Percentiles rank a stretch among this genome's conserved stretches.
Evolutionary conservation across 2,113 vertebrate species (phyloP).

Genomic region (Lepidothrix coronata): DNA sequence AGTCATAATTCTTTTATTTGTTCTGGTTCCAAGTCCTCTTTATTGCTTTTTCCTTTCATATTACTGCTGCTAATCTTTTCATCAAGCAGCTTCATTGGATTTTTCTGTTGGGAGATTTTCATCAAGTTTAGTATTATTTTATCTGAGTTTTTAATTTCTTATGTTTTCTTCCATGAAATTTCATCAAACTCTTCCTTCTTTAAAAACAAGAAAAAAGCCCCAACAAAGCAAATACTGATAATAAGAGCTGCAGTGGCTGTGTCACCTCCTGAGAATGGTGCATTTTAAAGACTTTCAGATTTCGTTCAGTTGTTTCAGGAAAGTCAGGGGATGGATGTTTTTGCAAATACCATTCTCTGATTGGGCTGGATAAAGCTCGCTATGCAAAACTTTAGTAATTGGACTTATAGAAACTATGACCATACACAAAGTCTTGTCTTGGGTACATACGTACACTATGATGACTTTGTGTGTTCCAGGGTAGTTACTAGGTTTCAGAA

Average conservation of each 20-base stretch:
- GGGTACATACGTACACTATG: accelerated
- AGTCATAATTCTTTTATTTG: slow-evolving; percentile 22
- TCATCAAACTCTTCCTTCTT: neutral
- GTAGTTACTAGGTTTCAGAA: neutral
- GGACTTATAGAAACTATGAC: neutral
- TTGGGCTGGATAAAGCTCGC: neutral
- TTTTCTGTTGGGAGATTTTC: slow-evolving; percentile 10
- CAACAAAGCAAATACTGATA: neutral
- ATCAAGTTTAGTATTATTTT: slow-evolving; percentile 13
- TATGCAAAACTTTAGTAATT: neutral
- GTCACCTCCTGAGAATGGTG: neutral
- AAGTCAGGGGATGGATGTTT: neutral
- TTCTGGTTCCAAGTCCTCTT: neutral
- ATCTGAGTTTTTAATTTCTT: neutral
- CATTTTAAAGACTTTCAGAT: neutral
- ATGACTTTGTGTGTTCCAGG: neutral
- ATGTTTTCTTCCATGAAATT: neutral
- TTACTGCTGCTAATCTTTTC: slow-evolving; percentile 21
- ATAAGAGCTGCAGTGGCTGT: neutral
- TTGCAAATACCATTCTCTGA: neutral
- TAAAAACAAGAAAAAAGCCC: neutral
- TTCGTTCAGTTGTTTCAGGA: neutral
- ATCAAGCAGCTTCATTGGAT: neutral
- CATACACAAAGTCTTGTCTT: neutral
- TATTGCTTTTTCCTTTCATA: slow-evolving; percentile 44